Evolutionary conservation across 1,140 invertebrate species (phyloP).

Genomic region (Thaumetopoea pityocampa): DNA sequence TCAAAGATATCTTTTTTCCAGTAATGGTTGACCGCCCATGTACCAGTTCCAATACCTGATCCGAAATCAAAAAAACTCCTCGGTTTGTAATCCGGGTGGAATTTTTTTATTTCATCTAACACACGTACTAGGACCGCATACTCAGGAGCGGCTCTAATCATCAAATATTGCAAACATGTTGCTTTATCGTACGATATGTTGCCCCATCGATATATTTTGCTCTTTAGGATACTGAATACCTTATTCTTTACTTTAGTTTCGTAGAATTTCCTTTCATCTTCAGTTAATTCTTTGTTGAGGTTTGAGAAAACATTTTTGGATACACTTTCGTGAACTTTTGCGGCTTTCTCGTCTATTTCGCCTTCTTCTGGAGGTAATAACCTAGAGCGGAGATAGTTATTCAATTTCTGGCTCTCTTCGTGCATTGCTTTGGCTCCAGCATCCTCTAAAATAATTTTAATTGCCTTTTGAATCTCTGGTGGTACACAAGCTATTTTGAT

Average conservation of each 20-base stretch:
- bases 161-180: constrained; percentile 81
- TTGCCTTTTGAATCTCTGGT: constrained; percentile 74
- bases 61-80: constrained; percentile 92
- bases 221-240: constrained; percentile 73
- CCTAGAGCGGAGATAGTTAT: constrained; percentile 77
- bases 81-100: constrained; percentile 83
- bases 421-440: constrained; percentile 72
- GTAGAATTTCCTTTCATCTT: constrained; percentile 37
- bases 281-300: constrained; percentile 41
- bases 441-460: constrained; percentile 76
- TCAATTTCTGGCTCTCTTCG: constrained; percentile 75
- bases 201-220: constrained; percentile 82
- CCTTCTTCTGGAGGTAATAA: constrained; percentile 78
- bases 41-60: constrained; percentile 89
- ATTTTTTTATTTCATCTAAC: constrained; percentile 83
- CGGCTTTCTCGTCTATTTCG: constrained; percentile 69
- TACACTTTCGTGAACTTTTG: constrained; percentile 49
- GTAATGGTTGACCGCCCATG: constrained; percentile 85
- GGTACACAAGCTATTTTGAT: constrained; percentile 76
- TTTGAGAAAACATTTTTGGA: constrained; percentile 50
- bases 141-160: constrained; percentile 82
- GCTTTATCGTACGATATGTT: constrained; percentile 82
- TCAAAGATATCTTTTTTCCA: constrained; percentile 86
- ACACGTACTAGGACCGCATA: constrained; percentile 84
- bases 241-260: constrained; percentile 61